Conservation (phyloP, 2,797 vertebrate genomes). For the Cygnus olor region DNA sequence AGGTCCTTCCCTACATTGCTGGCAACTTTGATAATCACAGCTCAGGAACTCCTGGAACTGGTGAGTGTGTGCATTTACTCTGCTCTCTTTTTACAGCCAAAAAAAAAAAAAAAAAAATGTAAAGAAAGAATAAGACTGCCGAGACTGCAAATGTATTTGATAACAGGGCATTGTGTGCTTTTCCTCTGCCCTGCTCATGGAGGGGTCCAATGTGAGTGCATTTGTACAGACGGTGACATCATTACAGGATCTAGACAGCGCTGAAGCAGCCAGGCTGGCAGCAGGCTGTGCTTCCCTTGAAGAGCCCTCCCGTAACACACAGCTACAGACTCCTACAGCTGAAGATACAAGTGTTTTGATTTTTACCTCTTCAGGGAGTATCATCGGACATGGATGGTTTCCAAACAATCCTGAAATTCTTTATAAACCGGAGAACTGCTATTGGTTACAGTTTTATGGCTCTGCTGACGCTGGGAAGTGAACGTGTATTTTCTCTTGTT, state of each 20-base stretch:
- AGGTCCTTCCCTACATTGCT: neutral
- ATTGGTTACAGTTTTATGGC: constrained; percentile 94
- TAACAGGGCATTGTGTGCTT: neutral
- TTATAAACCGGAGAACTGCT: constrained; percentile 86
- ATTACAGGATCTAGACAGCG: constrained; percentile 12
- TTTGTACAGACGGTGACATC: neutral
- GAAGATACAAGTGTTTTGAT: neutral
- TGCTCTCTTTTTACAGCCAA: neutral
- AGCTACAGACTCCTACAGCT: neutral
- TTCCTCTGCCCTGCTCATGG: neutral
- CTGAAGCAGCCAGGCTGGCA: neutral
- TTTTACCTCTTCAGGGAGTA: neutral
- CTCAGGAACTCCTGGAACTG: neutral
- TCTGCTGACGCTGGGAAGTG: constrained; percentile 88
- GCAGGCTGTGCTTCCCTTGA: neutral
- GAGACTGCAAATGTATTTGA: neutral
- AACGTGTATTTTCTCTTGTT: constrained; percentile 89
- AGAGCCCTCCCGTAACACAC: constrained; percentile 25
- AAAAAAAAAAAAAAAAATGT: neutral
- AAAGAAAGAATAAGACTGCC: neutral
- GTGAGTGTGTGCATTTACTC: neutral
- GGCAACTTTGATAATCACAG: neutral
- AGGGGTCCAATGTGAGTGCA: neutral
- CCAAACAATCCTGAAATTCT: constrained; percentile 84
- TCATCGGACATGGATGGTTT: constrained; percentile 85